Base-by-base conservation (phyloP, 2,797 vertebrate genomes). In the Neosalanx taihuensis region DNA sequence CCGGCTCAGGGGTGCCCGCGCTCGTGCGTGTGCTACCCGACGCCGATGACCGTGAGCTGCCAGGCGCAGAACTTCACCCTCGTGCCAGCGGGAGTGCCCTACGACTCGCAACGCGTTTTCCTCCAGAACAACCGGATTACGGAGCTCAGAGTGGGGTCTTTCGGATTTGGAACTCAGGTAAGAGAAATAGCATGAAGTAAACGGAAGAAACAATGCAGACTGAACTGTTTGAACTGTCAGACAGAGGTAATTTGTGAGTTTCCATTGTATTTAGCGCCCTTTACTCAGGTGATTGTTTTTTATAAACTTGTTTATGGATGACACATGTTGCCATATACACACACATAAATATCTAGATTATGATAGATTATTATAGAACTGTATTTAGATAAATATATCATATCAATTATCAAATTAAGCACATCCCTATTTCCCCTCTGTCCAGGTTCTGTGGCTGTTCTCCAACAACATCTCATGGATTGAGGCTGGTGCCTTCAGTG, bases 1-100 rank as follows among this genome's bases (percentile, higher is more conserved):
- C 88, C 89, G 73, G 87, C 84, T 0, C 88, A 87, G 82, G 90
- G 92, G 83, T 98, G 97, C 83, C 97, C 97, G 65, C 94, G 94
- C 69, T 89, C 92, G 75, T 99, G 97, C 69, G 97, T 97, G 91
- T 99, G 97, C 90, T 98, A 98, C 91, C 93, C 95, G 69, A 94
- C 94, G 35, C 97, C 97, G 18, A 96, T 98, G 93, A 98, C 97
- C 57, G 96, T 98, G 86, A 98, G 96, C 95, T 98, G 97, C 93
- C 96, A 98, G 91, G 96, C 96, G 84, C 96, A 97, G 91, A 98
- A 98, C 94, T 95, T 99, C 88, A 96, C 96, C 64, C 87, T 92
- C 0, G 96, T 98, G 80, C 97, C 97, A 2, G 85, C 89, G 58
- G 93, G 94, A 84, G 93, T 98, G 84, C 97, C 97, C 13, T 93